Conservation (phyloP, 2,888 invertebrate species). For the Troides helena region DNA sequence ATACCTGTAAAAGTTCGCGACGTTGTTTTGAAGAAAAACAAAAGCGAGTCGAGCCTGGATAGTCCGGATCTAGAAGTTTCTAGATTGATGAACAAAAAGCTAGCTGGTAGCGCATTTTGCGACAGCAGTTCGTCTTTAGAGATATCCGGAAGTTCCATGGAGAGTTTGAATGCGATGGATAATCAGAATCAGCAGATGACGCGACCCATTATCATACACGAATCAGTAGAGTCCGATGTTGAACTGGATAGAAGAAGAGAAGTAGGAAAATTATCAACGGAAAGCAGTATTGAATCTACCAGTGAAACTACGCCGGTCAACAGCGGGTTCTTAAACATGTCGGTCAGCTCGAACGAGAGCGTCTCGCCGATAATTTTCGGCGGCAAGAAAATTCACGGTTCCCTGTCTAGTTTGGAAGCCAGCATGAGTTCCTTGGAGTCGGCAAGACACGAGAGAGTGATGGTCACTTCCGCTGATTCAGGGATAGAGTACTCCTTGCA, state of each 20-base stretch:
- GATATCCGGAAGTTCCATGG: constrained; percentile 74
- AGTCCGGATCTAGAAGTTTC: constrained; percentile 77
- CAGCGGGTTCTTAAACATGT: constrained; percentile 58
- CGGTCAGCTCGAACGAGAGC: constrained; percentile 73
- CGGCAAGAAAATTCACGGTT: constrained; percentile 69
- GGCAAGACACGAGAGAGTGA: constrained; percentile 59
- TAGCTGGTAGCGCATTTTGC: constrained; percentile 62
- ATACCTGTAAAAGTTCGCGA: constrained; percentile 65
- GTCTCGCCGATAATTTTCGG: constrained; percentile 73
- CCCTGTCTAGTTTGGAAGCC: constrained; percentile 72
- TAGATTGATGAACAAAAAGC: constrained; percentile 66
- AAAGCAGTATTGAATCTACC: constrained; percentile 69
- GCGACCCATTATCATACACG: constrained; percentile 48
- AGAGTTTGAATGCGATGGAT: constrained; percentile 66
- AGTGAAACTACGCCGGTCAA: constrained; percentile 69
- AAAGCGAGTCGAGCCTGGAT: constrained; percentile 76
- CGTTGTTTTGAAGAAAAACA: constrained; percentile 74
- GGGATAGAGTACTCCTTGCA: constrained; percentile 74
- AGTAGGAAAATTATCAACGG: constrained; percentile 53
- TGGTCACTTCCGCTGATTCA: constrained; percentile 74
- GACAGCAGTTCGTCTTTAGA: constrained; percentile 74
- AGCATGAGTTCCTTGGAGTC: constrained; percentile 76
- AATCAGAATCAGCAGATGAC: constrained; percentile 36
- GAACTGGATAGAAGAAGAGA: constrained; percentile 65
- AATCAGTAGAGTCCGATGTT: constrained; percentile 42